phyloP scores from a whole-genome alignment of 2,888 invertebrate species.

The Aphelenchoides bicaudatus region DNA sequence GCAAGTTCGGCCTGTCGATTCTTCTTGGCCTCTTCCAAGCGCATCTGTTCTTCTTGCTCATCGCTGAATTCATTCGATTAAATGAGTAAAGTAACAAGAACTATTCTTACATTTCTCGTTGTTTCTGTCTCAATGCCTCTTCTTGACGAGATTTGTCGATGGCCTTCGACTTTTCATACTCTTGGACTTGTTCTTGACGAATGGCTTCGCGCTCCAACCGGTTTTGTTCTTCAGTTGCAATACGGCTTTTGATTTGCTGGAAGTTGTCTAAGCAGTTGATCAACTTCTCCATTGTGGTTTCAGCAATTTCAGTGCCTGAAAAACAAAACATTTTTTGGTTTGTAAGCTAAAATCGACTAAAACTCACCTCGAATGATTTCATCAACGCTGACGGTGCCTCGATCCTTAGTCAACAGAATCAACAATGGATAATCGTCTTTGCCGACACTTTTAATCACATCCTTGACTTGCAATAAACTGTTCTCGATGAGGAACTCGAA shows the following conservation, averaged over 20 bases:
- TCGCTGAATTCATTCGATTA: slow-evolving; percentile 14
- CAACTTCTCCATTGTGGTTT: slow-evolving; percentile 37
- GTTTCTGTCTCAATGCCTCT: slow-evolving; percentile 35
- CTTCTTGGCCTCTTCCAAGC: slow-evolving; percentile 25
- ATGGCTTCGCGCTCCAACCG: slow-evolving; percentile 48
- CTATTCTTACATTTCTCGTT: slow-evolving; percentile 23
- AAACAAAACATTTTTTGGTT: slow-evolving; percentile 3
- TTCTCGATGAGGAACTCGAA: slow-evolving; percentile 37
- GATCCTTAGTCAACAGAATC: slow-evolving; percentile 43
- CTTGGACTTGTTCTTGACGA: slow-evolving; percentile 46
- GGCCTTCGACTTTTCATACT: slow-evolving; percentile 47
- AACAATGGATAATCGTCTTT: slow-evolving; percentile 46
- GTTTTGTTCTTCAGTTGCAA: slow-evolving; percentile 35
- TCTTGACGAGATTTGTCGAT: slow-evolving; percentile 46
- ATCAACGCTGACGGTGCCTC: slow-evolving; percentile 28
- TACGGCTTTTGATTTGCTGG: slow-evolving; percentile 27
- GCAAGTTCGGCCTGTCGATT: slow-evolving; percentile 28
- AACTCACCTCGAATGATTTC: slow-evolving; percentile 35
- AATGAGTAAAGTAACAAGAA: not conserved
- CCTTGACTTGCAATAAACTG: slow-evolving; percentile 34
- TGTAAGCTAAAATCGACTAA: not conserved
- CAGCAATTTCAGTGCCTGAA: slow-evolving; percentile 9
- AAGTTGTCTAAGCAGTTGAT: slow-evolving; percentile 45
- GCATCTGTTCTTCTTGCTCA: slow-evolving; percentile 7
- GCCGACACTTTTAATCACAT: slow-evolving; percentile 26